phyloP scores from a whole-genome alignment of 2,888 invertebrate genomes.

The Monochamus alternatus region DNA sequence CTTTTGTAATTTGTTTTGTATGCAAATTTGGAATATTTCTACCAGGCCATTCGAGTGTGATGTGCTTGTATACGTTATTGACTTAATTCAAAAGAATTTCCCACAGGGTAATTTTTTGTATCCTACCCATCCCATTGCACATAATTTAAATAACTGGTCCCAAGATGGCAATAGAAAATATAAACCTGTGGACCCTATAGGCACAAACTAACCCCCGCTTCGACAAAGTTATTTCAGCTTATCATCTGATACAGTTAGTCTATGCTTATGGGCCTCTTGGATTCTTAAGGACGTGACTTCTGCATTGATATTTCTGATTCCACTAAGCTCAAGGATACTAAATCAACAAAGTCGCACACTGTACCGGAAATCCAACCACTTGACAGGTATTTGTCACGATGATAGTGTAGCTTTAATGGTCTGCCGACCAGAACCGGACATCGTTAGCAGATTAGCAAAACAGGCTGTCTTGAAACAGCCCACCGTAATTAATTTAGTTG shows the following conservation, averaged over 20 bases:
- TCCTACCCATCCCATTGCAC: not conserved
- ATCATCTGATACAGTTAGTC: constrained; percentile 9
- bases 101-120: not conserved
- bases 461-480: constrained; percentile 17
- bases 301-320: not conserved
- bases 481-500: constrained; percentile 6
- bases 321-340: constrained; percentile 35
- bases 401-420: constrained; percentile 22
- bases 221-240: constrained; percentile 27
- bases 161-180: not conserved
- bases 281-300: constrained; percentile 28
- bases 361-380: constrained; percentile 43
- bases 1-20: too few species aligned
- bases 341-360: constrained; percentile 18
- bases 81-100: not conserved
- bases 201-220: not conserved
- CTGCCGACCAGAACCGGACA: constrained; percentile 28
- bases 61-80: too few species aligned
- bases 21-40: too few species aligned
- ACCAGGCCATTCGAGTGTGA: too few species aligned
- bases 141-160: constrained; percentile 10
- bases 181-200: not conserved
- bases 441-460: constrained; percentile 20
- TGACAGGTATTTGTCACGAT: constrained; percentile 43
- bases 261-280: constrained; percentile 7